A percentile compares a stretch with the other conserved stretches of the same genome.
Conservation (phyloP, 2,888 invertebrate genomes). For the Erebia palarica region DNA sequence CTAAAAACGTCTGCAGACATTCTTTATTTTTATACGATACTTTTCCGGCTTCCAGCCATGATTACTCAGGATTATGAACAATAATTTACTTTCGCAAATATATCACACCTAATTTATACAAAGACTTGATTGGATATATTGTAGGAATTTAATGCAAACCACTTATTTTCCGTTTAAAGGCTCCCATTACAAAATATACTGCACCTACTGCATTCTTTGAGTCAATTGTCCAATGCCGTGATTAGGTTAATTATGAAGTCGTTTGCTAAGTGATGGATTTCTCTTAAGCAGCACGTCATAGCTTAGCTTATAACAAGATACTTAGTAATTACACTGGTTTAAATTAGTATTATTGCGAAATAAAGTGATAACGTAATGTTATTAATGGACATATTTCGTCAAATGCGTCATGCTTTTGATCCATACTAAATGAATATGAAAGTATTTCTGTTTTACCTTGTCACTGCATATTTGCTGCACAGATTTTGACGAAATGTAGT, state of each 20-base stretch:
- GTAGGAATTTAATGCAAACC: conserved; percentile 15
- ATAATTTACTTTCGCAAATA: neutral
- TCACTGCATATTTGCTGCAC: no score
- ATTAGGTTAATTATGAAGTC: conserved; percentile 40
- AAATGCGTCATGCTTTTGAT: conserved; percentile 5
- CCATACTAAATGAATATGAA: no score
- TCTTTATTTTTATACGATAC: neutral
- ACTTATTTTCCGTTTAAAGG: conserved; percentile 22
- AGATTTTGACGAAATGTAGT: no score
- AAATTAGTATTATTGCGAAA: conserved; percentile 18
- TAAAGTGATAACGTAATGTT: conserved; percentile 2
- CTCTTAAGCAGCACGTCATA: conserved; percentile 33
- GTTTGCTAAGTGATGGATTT: conserved; percentile 36
- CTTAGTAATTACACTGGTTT: conserved; percentile 15
- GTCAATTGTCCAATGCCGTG: conserved; percentile 36
- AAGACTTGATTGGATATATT: neutral
- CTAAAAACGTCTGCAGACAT: no score
- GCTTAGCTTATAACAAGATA: conserved; percentile 9
- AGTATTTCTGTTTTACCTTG: no score
- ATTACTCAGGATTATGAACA: neutral
- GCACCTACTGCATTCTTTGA: conserved; percentile 34
- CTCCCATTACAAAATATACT: conserved; percentile 27
- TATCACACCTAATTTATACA: neutral
- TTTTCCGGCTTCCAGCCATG: neutral
- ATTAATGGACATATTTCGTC: neutral